Percentiles rank a stretch among this genome's conserved stretches.
These are phyloP conservation scores for Trachemys scripta DNA, from an alignment of 2,113 vertebrate genomes.

Conservation along the genomic window DNA sequence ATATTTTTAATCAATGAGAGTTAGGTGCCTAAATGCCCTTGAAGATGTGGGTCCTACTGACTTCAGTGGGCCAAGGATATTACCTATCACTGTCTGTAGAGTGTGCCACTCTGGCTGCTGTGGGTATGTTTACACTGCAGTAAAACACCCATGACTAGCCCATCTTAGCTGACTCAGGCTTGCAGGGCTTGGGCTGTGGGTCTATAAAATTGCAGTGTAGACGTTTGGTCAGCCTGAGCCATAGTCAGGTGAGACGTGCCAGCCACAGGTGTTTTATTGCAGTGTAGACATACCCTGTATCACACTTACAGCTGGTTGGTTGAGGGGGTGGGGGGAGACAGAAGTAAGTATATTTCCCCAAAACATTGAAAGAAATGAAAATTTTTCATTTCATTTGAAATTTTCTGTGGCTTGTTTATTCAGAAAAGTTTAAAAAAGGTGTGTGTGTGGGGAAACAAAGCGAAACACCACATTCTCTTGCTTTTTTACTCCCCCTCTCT, in stretches of 20 bases:
- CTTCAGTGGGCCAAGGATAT: background rate
- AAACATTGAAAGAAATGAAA: background rate
- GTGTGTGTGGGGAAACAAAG: background rate
- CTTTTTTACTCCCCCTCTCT: background rate
- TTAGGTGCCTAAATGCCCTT: background rate
- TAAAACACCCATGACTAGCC: background rate
- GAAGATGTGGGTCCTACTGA: background rate
- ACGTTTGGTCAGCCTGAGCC: background rate
- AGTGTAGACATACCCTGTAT: background rate
- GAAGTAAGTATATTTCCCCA: background rate
- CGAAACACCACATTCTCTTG: fast-evolving
- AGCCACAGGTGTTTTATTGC: background rate
- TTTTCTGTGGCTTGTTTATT: background rate
- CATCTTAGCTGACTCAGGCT: background rate
- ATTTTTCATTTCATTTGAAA: background rate
- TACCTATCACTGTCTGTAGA: background rate
- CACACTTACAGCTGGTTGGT: background rate
- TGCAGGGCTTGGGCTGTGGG: background rate
- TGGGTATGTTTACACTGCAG: background rate
- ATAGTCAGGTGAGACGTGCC: background rate
- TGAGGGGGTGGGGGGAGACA: fast-evolving
- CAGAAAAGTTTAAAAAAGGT: background rate
- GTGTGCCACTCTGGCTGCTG: background rate
- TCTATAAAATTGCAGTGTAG: background rate
- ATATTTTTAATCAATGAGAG: background rate